Conservation (phyloP, 30 jellyfish, hydroid and myxozoan genomes). For the Aurelia sp. region DNA sequence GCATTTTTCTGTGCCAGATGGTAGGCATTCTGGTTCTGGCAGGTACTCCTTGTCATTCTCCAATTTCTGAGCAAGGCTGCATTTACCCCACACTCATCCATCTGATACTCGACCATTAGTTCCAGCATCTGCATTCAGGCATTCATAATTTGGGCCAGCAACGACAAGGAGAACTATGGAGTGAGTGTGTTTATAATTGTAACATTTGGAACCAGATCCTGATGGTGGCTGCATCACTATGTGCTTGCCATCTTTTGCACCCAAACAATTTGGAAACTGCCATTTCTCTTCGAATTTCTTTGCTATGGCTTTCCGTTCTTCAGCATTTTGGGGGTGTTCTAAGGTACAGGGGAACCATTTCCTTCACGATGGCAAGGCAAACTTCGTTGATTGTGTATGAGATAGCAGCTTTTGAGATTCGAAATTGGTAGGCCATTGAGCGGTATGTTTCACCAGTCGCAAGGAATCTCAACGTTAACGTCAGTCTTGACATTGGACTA, state of each 20-base stretch:
- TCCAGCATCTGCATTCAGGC: too few relatives aligned
- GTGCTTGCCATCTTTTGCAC: slow-evolving; percentile 42
- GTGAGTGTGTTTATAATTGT: too few relatives aligned
- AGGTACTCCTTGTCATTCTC: slow-evolving; percentile 6
- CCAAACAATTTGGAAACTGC: slow-evolving; percentile 28
- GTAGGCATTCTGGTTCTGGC: slow-evolving; percentile 5
- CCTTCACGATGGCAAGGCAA: slow-evolving; percentile 31
- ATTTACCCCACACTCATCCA: too few relatives aligned
- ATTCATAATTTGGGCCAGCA: too few relatives aligned
- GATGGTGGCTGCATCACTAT: neutral
- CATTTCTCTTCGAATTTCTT: slow-evolving; percentile 11
- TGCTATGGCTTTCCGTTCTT: neutral
- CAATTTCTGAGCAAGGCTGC: slow-evolving; percentile 7
- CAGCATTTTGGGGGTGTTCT: too few relatives aligned
- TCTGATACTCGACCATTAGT: too few relatives aligned
- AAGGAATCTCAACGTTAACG: slow-evolving; percentile 29
- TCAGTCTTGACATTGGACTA: slow-evolving; percentile 22
- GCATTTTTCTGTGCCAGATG: neutral
- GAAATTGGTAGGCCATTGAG: slow-evolving; percentile 41
- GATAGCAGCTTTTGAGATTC: slow-evolving; percentile 42
- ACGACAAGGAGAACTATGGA: too few relatives aligned
- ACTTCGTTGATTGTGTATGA: slow-evolving; percentile 50
- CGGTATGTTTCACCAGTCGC: slow-evolving; percentile 61
- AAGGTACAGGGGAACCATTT: too few relatives aligned
- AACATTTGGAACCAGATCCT: too few relatives aligned